phyloP scores from a whole-genome alignment of 2,797 vertebrate species.

The Macropodus opercularis region DNA sequence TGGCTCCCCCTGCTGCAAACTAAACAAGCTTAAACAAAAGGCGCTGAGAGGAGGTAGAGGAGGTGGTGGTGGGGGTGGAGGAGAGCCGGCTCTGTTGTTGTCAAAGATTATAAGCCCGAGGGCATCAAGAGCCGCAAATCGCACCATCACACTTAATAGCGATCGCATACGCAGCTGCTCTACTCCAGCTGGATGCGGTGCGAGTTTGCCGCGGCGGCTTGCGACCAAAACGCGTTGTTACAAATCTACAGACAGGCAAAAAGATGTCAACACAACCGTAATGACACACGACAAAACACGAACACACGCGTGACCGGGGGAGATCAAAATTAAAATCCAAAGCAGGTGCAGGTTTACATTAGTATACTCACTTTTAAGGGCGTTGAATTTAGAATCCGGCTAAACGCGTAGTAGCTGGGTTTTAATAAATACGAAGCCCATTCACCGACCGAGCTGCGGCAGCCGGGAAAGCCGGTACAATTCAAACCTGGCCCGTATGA shows the following conservation, averaged over 20 bases:
- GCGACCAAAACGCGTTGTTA: neutral
- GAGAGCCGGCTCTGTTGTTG: constrained; percentile 30
- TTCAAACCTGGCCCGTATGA: constrained; percentile 33
- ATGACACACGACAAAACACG: neutral
- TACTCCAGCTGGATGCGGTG: neutral
- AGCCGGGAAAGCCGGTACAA: constrained; percentile 64
- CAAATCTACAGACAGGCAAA: neutral
- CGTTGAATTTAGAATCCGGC: too few species aligned
- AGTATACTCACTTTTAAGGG: too few species aligned
- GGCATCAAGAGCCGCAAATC: constrained; percentile 3
- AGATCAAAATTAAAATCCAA: too few species aligned
- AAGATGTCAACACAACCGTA: accelerated
- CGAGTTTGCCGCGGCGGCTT: neutral
- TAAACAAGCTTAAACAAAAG: too few species aligned
- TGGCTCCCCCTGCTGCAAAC: constrained; percentile 82
- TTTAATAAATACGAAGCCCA: constrained; percentile 8
- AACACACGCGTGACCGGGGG: too few species aligned
- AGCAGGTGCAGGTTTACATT: neutral
- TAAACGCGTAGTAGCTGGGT: too few species aligned
- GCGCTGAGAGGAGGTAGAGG: too few species aligned
- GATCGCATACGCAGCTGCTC: neutral
- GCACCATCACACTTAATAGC: constrained; percentile 12
- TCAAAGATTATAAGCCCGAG: constrained; percentile 46
- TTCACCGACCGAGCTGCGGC: constrained; percentile 22
- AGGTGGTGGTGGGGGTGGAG: neutral